Evolutionary conservation across 1,140 invertebrate genomes (phyloP), one percentile per base, ranked within the genome.

Genomic region (Micrasema minimum): DNA sequence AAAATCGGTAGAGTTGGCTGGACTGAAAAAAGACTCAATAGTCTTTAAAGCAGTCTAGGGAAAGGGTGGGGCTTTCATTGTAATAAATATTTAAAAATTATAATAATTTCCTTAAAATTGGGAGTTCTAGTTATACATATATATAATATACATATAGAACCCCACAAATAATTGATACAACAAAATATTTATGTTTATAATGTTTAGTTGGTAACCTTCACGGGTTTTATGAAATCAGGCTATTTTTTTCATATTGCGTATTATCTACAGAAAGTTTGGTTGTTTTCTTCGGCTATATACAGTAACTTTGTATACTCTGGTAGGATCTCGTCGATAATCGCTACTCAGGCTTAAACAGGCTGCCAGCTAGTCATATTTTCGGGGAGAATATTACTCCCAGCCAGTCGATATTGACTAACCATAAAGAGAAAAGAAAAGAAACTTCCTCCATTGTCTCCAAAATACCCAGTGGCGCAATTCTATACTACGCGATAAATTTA

Each of bases 341-440:
- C n/a, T 16, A 7, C 18, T 14, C n/a, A 45, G 12, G 18, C n/a
- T 51, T n/a, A 14, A 10, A 51, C 22, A 22, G 53, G 31, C 31
- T n/a, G n/a, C 53, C 53, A 35, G 14, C 18, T 23, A 57, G 53
- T 35, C 53, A 38, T 16, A 35, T 38, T 57, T 5, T 35, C n/a
- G n/a, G 7, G 6, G 48, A 11, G n/a, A 45, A 45, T 3, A 20
- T 20, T 23, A 18, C 20, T 35, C 5, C 12, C n/a, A n/a, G n/a
- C n/a, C n/a, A 16, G 53, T 57, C 31, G 53, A 57, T 38, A 57
- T 57, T 31, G 53, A 57, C 18, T 37, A 57, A 57, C 53, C 53
- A 57, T 57, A 57, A 57, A 57, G n/a, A 35, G 31, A 31, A 18
- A 57, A 57, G 53, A 57, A 57, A 57, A 57, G 53, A 57, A 37